Base-by-base conservation (phyloP, 2,797 vertebrate species). In the Mormyrus proboscirostris region DNA sequence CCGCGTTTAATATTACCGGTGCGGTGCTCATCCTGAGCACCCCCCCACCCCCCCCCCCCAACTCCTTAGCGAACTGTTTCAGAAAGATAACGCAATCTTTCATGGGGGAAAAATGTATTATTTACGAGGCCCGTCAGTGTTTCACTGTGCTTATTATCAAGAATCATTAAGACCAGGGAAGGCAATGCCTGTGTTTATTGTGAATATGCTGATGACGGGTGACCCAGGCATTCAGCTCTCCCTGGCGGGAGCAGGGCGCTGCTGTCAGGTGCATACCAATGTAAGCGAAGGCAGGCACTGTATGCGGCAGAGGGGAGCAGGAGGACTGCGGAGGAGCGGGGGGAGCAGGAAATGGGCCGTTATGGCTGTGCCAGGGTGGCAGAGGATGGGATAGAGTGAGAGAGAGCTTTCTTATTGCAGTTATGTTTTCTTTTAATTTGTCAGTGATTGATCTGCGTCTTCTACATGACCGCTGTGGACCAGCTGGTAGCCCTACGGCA, bases 1-100 rank as follows among this genome's bases (percentile, higher is more conserved):
- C 87, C 50, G 29, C 50, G 90, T 93, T 95, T 94, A 94, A 93
- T 90, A 93, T 94, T 93, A 91, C 93, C 91, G 90, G 90, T 89
- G 91, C 76, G 91, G 92, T 92, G 89, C 93, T 95, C 95, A 95
- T 94, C 95, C 95, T 95, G 94, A 95, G 89, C 92, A 92, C 62
- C 91, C 91, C 94, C 14, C 93, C 90, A 12, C 90, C 92, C 3
- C 19, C 6, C 4, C 14, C 5, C n/a, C 57, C 22, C 59, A 65
- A 29, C 59, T 94, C 91, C 92, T 92, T 89, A 12, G 55, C 91
- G 92, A 92, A 94, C 93, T 95, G 94, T 93, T 92, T 92, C 90
- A 91, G 89, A 91, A 90, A 94, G 95, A 95, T 95, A 95, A 94
- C 93, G 89, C 90, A 91, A 93, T 93, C 91, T 93, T 90, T 88